Evolutionary conservation across 2,888 invertebrate species (phyloP).

Genomic region (Agrochola lota): DNA sequence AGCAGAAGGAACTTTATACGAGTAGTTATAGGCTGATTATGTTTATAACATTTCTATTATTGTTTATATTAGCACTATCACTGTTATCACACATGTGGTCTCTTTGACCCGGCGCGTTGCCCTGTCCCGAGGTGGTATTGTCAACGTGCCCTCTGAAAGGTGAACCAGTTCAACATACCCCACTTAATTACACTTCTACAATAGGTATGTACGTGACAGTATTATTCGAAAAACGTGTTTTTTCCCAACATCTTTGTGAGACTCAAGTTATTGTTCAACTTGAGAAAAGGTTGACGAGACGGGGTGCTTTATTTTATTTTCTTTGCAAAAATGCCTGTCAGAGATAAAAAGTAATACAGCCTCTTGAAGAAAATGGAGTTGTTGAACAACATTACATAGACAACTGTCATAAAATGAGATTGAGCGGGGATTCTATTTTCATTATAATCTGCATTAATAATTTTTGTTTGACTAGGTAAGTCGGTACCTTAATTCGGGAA

Average conservation of each 20-base stretch:
- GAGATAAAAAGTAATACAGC: constrained; percentile 5
- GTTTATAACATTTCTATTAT: neutral
- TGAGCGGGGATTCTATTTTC: neutral
- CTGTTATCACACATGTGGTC: constrained; percentile 3
- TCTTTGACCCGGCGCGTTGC: constrained; percentile 27
- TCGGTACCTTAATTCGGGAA: neutral
- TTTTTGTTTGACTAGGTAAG: neutral
- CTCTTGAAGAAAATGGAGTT: constrained; percentile 3
- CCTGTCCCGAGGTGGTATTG: constrained; percentile 23
- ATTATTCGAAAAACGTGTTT: constrained; percentile 40
- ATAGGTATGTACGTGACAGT: constrained; percentile 30
- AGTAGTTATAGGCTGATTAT: too few species aligned
- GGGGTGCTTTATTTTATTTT: constrained; percentile 45
- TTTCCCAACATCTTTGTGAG: constrained; percentile 16
- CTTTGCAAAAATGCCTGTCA: constrained; percentile 14
- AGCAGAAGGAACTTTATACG: too few species aligned
- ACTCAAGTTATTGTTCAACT: constrained; percentile 29
- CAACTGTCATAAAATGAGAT: constrained; percentile 14
- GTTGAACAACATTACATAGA: constrained; percentile 2
- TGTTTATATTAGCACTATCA: constrained; percentile 17
- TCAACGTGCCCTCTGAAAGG: constrained; percentile 49
- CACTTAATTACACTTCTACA: constrained; percentile 40
- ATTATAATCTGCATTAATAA: neutral
- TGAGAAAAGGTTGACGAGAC: constrained; percentile 40
- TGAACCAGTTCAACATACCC: constrained; percentile 52